Evolutionary conservation across 2,113 vertebrate genomes (phyloP), one percentile per base, ranked within the genome.

Genomic region (Scomber scombrus): DNA sequence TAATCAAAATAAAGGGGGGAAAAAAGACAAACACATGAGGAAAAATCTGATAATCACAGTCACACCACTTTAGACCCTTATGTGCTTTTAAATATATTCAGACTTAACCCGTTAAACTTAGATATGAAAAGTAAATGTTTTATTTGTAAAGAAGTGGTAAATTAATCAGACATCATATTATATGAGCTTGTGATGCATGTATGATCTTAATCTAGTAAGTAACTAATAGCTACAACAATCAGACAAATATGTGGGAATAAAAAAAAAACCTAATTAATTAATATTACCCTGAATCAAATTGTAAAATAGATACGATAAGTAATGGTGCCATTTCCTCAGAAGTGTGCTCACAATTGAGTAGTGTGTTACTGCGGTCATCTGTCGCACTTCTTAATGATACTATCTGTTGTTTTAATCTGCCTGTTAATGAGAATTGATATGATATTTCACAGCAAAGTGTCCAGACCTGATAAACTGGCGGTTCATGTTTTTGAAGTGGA

Each of bases 401-500:
- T 57, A 13, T 15, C 34, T 26, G 51, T 40, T 55, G 12, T 49
- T 23, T 18, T 29, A 11, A 3, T 51, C n/a, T 58, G 18, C 10
- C 46, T 52, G 8, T 71, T 80, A 13, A 73, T 81, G 26, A 55
- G 5, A 23, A 4, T 60, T 18, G 1, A n/a, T 62, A 11, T 0
- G 71, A 10, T 71, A 23, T 69, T 90, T 72, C 83, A 46, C 91
- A 99, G 98, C 89, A 99, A 99, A 96, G 95, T 93, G 47, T 91
- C 94, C 80, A 95, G 96, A 85, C 92, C 96, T 11, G 98, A 99
- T 69, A 97, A 99, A 88, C 96, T 99, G 90, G 96, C 97, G 0
- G 96, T 96, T 88, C 98, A 99, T 67, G 95, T 99, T 40, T 99
- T 98, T 85, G 98, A 99, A 91, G 98, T 99, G 85, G 98, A 99